These are phyloP conservation scores for Sicus ferrugineus DNA, from an alignment of 2,888 invertebrate genomes.

Conservation along the genomic window DNA sequence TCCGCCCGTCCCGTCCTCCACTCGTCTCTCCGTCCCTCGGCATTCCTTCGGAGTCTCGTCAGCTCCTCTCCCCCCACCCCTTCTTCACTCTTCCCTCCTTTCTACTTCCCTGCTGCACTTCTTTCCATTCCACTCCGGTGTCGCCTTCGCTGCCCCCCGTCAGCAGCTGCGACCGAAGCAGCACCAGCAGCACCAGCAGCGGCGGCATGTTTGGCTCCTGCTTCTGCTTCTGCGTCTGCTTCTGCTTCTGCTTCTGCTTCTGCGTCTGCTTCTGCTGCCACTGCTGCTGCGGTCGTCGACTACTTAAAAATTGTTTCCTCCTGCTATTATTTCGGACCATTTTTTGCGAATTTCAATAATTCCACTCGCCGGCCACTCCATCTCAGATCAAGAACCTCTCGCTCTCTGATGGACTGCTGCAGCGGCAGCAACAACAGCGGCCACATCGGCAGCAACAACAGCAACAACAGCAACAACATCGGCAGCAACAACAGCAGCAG, in stretches of 20 bases:
- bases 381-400: constrained; percentile 45
- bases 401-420: constrained; percentile 12
- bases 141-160: too few relatives aligned
- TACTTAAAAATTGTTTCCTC: constrained; percentile 34
- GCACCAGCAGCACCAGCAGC: too few relatives aligned
- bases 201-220: too few relatives aligned
- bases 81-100: not conserved
- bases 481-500: constrained; percentile 44
- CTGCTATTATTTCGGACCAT: constrained; percentile 43
- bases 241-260: constrained; percentile 8
- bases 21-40: too few relatives aligned
- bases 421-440: constrained; percentile 15
- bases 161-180: too few relatives aligned
- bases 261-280: constrained; percentile 22
- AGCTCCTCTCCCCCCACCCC: not conserved
- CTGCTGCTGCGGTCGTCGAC: constrained; percentile 38
- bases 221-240: not conserved
- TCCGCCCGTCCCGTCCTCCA: not conserved
- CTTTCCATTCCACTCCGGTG: not conserved
- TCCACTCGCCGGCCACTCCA: constrained; percentile 44
- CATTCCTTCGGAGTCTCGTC: too few relatives aligned
- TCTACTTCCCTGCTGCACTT: not conserved
- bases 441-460: constrained; percentile 33
- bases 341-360: constrained; percentile 45
- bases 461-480: constrained; percentile 37